These are phyloP conservation scores for Cheilosia variabilis DNA, from an alignment of 2,888 invertebrate genomes.

Conservation along the genomic window DNA sequence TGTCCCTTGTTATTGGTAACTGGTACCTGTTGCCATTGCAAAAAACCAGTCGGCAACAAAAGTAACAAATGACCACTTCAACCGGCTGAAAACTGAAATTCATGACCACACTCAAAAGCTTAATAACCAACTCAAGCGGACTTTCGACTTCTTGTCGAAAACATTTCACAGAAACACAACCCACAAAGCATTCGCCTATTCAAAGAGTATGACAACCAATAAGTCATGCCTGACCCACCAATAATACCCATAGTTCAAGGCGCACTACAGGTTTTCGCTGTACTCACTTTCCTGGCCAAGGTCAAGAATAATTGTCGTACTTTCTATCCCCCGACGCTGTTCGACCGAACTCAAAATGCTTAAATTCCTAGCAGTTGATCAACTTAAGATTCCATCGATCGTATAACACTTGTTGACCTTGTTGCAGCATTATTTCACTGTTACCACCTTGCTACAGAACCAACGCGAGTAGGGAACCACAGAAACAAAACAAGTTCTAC, in stretches of 20 bases:
- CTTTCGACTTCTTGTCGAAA: not conserved
- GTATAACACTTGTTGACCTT: slow-evolving; percentile 69
- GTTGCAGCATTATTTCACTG: slow-evolving; percentile 52
- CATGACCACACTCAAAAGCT: not conserved
- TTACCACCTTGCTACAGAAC: slow-evolving; percentile 20
- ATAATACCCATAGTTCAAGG: slow-evolving; percentile 2
- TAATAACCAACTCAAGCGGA: not conserved
- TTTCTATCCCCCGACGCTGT: not conserved
- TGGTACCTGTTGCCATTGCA: not conserved
- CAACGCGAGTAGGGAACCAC: not conserved
- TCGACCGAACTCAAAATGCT: not conserved
- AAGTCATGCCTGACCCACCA: not conserved
- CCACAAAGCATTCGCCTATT: not conserved
- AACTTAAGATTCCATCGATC: slow-evolving; percentile 53
- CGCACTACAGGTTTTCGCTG: not conserved
- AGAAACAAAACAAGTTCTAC: slow-evolving; percentile 16
- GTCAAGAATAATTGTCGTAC: slow-evolving; percentile 21
- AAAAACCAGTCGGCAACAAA: not conserved
- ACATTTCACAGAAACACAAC: not conserved
- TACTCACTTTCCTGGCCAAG: slow-evolving; percentile 23
- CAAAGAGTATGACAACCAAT: slow-evolving; percentile 8
- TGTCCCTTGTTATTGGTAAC: not conserved
- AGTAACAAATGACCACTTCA: slow-evolving; percentile 3
- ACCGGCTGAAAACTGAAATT: not conserved
- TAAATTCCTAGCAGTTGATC: not conserved